Base-by-base conservation (phyloP, 2,113 vertebrate genomes). In the Geococcyx californianus region DNA sequence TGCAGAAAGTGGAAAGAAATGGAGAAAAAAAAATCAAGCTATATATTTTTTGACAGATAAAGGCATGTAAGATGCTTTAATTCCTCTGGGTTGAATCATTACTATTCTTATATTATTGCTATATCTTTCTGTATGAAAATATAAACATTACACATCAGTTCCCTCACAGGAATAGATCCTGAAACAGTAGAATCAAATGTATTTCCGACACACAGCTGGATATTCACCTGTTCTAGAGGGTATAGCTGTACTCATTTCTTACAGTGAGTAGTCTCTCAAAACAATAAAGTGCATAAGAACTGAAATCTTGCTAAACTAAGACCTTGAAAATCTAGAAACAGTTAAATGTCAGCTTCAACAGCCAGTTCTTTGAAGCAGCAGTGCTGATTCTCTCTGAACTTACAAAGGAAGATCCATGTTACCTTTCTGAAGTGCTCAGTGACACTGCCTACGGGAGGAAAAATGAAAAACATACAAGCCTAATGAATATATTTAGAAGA, bases 361-460 rank as follows among this genome's bases (percentile, higher is more conserved):
- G 14, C 10, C 15, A 45, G 4, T 17, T 64, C 17, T 33, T 81
- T 0, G 0, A 42, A 83, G 34, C 17, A 76, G 13, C 17, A 73
- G 10, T 36, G 7, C 15, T 68, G 2, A 7, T 68, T 54, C 24
- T 40, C 20, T 86, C 58, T 73, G 38, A 42, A 59, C 33, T 44
- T 51, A 10, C 19, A 24, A 21, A 42, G 11, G 10, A 36, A 7
- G n/a, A n/a, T n/a, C n/a, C n/a, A n/a, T n/a, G n/a, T 29, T 59
- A 15, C 6, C 7, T 60, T 56, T 84, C 26, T 76, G 69, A 89
- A 89, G 73, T 29, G 7, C 3, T 38, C 10, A 6, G 5, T 26
- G n/a, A 55, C 16, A 33, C 24, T 10, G 7, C 14, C 31, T 26
- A 2, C 10, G 3, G 11, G 23, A 84, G 28, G 81, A 69, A 84